These are phyloP conservation scores for Lymantria monacha DNA, from an alignment of 2,888 invertebrate species.

Conservation along the genomic window DNA sequence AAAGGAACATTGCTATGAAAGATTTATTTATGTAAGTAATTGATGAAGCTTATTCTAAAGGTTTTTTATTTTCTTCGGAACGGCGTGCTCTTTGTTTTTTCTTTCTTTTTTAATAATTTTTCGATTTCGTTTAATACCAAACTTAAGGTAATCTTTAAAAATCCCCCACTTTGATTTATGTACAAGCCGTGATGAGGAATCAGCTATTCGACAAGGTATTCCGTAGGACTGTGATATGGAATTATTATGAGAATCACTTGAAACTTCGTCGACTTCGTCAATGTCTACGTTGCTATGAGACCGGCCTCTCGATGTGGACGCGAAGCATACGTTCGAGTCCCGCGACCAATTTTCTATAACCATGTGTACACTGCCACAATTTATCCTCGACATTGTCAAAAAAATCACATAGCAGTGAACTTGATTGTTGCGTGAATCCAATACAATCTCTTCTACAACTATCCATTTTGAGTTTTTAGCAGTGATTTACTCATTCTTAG, in stretches of 20 bases:
- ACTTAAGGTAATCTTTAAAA: slow-evolving; percentile 40
- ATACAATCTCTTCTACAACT: slow-evolving; percentile 7
- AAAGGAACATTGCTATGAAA: too few species aligned
- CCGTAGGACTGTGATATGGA: slow-evolving; percentile 33
- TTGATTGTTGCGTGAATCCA: slow-evolving; percentile 7
- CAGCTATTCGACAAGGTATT: slow-evolving; percentile 54
- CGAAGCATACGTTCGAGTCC: slow-evolving; percentile 41
- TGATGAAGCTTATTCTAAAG: slow-evolving; percentile 3
- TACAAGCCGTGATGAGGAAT: slow-evolving; percentile 43
- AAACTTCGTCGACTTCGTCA: slow-evolving; percentile 46
- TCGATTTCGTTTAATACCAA: slow-evolving; percentile 37
- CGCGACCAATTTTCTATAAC: slow-evolving; percentile 37
- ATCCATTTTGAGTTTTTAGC: slow-evolving; percentile 24
- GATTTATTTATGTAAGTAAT: too few species aligned
- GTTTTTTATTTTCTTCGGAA: neutral
- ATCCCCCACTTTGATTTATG: slow-evolving; percentile 53
- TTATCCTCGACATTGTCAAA: slow-evolving; percentile 20
- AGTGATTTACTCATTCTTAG: neutral
- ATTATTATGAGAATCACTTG: slow-evolving; percentile 40
- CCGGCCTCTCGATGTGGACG: slow-evolving; percentile 60
- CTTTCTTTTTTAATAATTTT: slow-evolving; percentile 10
- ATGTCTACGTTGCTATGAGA: slow-evolving; percentile 53
- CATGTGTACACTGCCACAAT: slow-evolving; percentile 16
- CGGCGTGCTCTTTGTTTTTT: neutral
- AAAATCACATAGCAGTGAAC: slow-evolving; percentile 21